A percentile compares a stretch with the other conserved stretches of the same genome.
Conservation (phyloP, 2,113 vertebrate genomes). For the Ivindomyrus marchei region DNA sequence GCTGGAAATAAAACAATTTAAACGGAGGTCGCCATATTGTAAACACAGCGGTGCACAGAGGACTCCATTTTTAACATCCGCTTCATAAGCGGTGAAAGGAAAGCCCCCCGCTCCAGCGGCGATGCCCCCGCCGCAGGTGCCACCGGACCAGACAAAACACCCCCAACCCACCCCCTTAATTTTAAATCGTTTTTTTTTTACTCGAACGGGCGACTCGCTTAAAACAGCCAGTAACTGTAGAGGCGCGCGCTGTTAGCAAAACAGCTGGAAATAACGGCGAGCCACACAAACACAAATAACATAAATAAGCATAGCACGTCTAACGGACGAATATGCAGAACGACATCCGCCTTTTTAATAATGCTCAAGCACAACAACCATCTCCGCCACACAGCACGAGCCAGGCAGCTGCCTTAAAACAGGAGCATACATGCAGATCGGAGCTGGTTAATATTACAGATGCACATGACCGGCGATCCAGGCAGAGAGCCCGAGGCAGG, state of each 20-base stretch:
- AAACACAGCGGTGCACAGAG: constrained; percentile 61
- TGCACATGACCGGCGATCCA: neutral
- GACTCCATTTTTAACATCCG: constrained; percentile 52
- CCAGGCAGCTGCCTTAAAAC: neutral
- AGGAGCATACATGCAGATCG: neutral
- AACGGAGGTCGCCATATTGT: constrained; percentile 89
- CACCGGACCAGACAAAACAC: neutral
- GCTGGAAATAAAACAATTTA: constrained; percentile 73
- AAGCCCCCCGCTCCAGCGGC: neutral
- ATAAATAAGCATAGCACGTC: neutral
- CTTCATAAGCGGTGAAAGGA: neutral
- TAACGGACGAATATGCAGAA: neutral
- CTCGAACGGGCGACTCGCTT: neutral
- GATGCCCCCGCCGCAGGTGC: neutral
- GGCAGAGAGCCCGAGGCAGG: neutral
- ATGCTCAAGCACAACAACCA: neutral
- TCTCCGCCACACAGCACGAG: neutral
- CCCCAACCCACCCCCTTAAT: neutral
- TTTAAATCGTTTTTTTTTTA: neutral
- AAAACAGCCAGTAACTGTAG: neutral
- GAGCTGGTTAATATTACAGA: neutral
- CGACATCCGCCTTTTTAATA: neutral
- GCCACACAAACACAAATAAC: neutral
- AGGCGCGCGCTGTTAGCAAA: neutral
- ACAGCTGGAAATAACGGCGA: neutral